Conservation (phyloP, 2,888 invertebrate species). For the Druceiella hillmani region DNA sequence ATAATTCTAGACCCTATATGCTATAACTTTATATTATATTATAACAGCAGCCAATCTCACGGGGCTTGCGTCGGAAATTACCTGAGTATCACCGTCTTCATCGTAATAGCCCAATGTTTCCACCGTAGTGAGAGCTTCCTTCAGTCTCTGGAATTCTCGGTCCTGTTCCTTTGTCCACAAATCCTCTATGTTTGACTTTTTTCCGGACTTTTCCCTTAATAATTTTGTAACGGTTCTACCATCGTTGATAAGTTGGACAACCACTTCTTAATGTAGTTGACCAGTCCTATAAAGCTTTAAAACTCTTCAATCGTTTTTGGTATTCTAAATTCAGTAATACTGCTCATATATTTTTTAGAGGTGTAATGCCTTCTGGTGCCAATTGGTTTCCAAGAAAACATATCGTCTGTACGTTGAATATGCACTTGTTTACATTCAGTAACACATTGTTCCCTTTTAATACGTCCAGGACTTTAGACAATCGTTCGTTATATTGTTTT, state of each 20-base stretch:
- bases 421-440: conserved; percentile 7
- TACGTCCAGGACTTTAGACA: conserved; percentile 3
- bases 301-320: conserved; percentile 9
- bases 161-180: conserved; percentile 20
- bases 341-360: conserved; percentile 8
- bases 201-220: conserved; percentile 12
- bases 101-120: conserved; percentile 27
- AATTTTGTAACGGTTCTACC: conserved; percentile 18
- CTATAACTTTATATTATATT: conserved; percentile 26
- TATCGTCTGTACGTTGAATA: conserved; percentile 2
- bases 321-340: conserved; percentile 5
- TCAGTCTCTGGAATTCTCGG: conserved; percentile 10
- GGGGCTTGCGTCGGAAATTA: conserved; percentile 31
- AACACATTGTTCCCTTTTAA: conserved; percentile 6
- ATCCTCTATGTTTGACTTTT: conserved; percentile 2
- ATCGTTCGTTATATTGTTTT: conserved; percentile 5
- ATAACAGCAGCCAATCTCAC: conserved; percentile 29
- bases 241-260: conserved; percentile 22
- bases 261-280: conserved; percentile 11
- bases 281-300: conserved; percentile 11
- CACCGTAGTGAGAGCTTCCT: conserved; percentile 25
- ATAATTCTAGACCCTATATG: conserved; percentile 27
- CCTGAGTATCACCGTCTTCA: conserved; percentile 24
- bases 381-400: conserved; percentile 11
- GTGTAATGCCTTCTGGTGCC: conserved; percentile 6